Percentiles rank a stretch among this genome's conserved stretches.
phyloP scores from a whole-genome alignment of 2,113 vertebrate genomes.

The Rissa tridactyla region DNA sequence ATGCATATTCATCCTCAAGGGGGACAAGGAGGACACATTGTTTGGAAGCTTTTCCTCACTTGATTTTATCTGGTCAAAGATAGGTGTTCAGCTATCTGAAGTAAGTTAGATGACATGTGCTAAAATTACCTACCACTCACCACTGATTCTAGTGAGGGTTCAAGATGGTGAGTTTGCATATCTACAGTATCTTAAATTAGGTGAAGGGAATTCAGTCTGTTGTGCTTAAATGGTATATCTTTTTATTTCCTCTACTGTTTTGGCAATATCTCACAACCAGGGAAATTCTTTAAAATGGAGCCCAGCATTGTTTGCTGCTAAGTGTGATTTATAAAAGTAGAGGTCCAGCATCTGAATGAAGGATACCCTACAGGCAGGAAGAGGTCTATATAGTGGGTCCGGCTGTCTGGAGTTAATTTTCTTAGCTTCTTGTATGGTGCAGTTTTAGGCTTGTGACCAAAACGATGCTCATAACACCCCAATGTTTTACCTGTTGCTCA shows the following conservation, averaged over 20 bases:
- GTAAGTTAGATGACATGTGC: not conserved
- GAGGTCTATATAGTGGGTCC: accelerated
- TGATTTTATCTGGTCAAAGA: not conserved
- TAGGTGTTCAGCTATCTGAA: not conserved
- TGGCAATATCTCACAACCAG: not conserved
- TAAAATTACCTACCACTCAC: not conserved
- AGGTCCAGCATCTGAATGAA: not conserved
- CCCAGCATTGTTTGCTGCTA: not conserved
- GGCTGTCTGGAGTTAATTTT: not conserved
- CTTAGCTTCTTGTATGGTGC: not conserved
- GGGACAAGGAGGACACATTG: accelerated
- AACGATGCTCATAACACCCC: not conserved
- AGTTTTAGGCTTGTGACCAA: not conserved
- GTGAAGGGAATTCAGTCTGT: not conserved
- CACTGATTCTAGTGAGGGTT: not conserved
- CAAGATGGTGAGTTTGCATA: not conserved
- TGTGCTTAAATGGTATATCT: not conserved
- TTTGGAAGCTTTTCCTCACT: not conserved
- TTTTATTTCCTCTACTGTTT: not conserved
- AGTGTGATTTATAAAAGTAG: not conserved
- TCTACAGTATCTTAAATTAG: accelerated
- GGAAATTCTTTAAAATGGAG: not conserved
- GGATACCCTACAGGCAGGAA: not conserved
- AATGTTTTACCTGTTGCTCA: not conserved
- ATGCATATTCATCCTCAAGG: not conserved